Percentiles rank a stretch among this genome's conserved stretches.
Conservation (phyloP, 1,140 invertebrate genomes). For the Zaprionus ornatus region DNA sequence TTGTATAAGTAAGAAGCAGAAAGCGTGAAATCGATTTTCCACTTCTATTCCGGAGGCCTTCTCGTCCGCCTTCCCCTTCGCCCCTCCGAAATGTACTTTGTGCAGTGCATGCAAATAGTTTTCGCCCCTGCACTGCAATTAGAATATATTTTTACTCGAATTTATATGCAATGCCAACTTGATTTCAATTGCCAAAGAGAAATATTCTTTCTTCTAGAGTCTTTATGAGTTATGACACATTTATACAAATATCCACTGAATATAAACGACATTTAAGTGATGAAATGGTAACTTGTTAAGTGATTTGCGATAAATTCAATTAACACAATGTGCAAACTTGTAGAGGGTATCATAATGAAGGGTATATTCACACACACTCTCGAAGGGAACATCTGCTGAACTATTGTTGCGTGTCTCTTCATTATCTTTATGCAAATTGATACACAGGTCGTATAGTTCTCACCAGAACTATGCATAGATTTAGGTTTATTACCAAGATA, state of each 20-base stretch:
- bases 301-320: neutral
- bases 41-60: slow-evolving; percentile 9
- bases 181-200: neutral
- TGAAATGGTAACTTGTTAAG: neutral
- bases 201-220: neutral
- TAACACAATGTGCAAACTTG: neutral
- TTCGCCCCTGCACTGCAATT: slow-evolving; percentile 6
- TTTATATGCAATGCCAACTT: neutral
- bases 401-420: too few species aligned
- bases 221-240: neutral
- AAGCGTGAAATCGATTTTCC: slow-evolving; percentile 21
- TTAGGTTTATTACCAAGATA: too few species aligned
- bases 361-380: neutral
- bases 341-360: neutral
- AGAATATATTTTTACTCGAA: slow-evolving; percentile 1
- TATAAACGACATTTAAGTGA: neutral
- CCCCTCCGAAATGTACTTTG: neutral
- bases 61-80: neutral
- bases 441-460: too few species aligned
- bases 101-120: slow-evolving; percentile 23
- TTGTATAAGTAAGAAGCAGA: slow-evolving; percentile 1
- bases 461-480: neutral
- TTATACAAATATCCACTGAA: neutral
- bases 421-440: too few species aligned
- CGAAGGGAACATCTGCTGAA: too few species aligned